Evolutionary conservation across 2,888 invertebrate species (phyloP).

Genomic region (Troglohyphantes excavatus): DNA sequence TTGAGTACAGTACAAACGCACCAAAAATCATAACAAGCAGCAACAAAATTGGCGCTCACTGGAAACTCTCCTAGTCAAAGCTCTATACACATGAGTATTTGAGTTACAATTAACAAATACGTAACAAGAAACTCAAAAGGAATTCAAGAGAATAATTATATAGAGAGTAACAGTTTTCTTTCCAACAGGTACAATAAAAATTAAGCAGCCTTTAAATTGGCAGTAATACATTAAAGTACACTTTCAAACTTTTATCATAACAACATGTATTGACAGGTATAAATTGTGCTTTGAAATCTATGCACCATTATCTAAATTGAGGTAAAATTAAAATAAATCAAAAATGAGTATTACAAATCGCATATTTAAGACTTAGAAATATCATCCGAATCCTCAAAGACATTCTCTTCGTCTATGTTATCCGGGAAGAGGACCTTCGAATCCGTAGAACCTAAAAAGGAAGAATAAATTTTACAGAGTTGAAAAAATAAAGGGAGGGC

Average conservation of each 20-base stretch:
- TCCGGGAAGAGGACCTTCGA: not conserved
- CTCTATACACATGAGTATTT: conserved; percentile 1
- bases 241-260: not conserved
- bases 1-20: not conserved
- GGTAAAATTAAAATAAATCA: conserved; percentile 12
- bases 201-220: not conserved
- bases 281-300: conserved; percentile 26
- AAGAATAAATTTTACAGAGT: no score
- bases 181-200: not conserved
- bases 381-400: not conserved
- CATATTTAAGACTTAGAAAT: not conserved
- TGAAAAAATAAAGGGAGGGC: no score
- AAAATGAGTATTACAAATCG: not conserved
- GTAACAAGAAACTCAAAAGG: not conserved
- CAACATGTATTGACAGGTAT: not conserved
- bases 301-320: conserved; percentile 20
- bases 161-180: conserved; percentile 20
- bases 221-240: not conserved
- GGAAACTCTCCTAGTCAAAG: conserved; percentile 20
- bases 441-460: not conserved
- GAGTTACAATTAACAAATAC: not conserved
- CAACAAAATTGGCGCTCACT: not conserved
- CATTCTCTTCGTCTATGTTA: not conserved
- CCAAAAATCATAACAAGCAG: conserved; percentile 8
- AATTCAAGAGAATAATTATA: conserved; percentile 17